Base-by-base conservation (phyloP, 1,140 invertebrate genomes). In the Drosophila nigromelanica region DNA sequence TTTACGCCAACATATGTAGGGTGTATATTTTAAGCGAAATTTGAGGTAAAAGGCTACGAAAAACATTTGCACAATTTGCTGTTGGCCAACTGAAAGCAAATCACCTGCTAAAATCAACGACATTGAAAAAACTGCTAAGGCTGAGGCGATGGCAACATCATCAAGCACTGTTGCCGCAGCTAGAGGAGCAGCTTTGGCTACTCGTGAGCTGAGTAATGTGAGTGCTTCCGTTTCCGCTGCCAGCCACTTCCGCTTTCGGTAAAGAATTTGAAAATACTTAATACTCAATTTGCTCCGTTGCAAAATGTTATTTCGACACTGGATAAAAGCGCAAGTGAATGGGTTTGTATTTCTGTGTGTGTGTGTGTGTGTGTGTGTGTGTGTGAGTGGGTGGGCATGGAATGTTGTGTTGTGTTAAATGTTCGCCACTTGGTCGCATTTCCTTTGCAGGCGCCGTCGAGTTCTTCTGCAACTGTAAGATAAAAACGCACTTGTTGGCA, bases 241-340 rank as follows among this genome's bases (percentile, higher is more conserved):
- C 48, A 75, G 76, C 55, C 85, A 91, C 60, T 92, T 92, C 80
- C 95, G 95, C 2, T 96, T 96, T 96, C 91, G 60, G 63, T 73
- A 59, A 24, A 83, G 78, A 76, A 79, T 72, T 76, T 56, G 76
- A 76, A 86, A 86, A 86, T 87, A 76, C 82, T 87, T 86, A 86
- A 86, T 86, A 87, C 82, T 78, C 78, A 82, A 86, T 86, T 87
- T 86, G 82, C 68, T 61, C 51, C 55, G 52, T 52, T 79, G 60
- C 48, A 39, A 62, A 77, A 82, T 68, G 62, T 52, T 78, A 70
- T 64, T 39, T 39, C 55, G 33, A 27, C 45, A 62, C 48, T 54
- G 61, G 47, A 15, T 33, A n/a, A 35, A 15, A 10, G 43, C 39
- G 43, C 39, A n/a, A 6, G 47, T 40, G 52, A 39, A 30, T 50